phyloP scores from a whole-genome alignment of 2,888 invertebrate species.

The Caenorhabditis drosophilae region DNA sequence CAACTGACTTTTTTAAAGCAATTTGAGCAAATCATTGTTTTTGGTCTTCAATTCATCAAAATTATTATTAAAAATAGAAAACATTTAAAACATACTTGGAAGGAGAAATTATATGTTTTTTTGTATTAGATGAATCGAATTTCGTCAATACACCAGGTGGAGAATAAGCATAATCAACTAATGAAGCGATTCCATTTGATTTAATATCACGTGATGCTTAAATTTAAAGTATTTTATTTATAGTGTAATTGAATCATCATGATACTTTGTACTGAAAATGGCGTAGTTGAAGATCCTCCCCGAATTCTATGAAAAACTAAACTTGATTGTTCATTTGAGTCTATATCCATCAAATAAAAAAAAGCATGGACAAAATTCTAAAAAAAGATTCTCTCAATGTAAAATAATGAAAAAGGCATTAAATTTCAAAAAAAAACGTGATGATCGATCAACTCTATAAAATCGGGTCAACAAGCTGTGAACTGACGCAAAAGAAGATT shows the following conservation, averaged over 20 bases:
- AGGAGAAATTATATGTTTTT: constrained; percentile 11
- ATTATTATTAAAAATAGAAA: neutral
- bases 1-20: constrained; percentile 33
- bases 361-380: too few species aligned
- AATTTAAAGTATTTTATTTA: neutral
- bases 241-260: too few species aligned
- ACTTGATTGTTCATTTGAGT: neutral
- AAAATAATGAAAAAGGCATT: too few species aligned
- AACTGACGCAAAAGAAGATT: too few species aligned
- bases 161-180: constrained; percentile 38
- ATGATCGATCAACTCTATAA: too few species aligned
- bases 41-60: constrained; percentile 1
- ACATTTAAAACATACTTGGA: neutral
- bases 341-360: constrained; percentile 4
- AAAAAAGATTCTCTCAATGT: too few species aligned
- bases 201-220: constrained; percentile 11
- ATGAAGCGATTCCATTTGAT: constrained; percentile 46
- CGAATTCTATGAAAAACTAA: constrained; percentile 6
- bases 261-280: neutral
- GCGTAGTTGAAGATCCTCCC: neutral
- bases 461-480: too few species aligned
- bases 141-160: constrained; percentile 48
- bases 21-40: constrained; percentile 32
- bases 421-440: too few species aligned
- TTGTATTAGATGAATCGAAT: constrained; percentile 39